Evolutionary conservation across 2,888 invertebrate species (phyloP), one percentile per base, ranked within the genome.

Genomic region (Torymus auratus): DNA sequence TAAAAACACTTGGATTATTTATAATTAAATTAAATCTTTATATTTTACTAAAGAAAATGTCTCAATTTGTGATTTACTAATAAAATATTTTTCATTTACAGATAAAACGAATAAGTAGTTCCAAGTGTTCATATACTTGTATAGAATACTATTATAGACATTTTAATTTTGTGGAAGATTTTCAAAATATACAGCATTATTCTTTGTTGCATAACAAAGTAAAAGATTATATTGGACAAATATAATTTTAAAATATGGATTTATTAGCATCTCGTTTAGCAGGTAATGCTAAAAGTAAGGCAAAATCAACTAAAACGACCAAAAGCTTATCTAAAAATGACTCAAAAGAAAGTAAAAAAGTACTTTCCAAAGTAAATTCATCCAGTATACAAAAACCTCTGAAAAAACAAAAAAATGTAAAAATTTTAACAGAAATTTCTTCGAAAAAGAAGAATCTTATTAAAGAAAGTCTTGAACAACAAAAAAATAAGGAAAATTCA

Each of bases 371-470:
- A 52, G 61, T 61, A 60, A 28, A 61, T 50, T 58, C 58, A 2
- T 20, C 2, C 28, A n/a, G n/a, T 28, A 12, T 65, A 11, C 52
- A 65, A n/a, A 62, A 68, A 10, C 0, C n/a, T 5, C 14, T 23
- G 1, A 61, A 62, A 17, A 80, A 72, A n/a, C 56, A 72, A 28
- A 61, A 64, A 28, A 61, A 64, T n/a, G 58, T 50, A 58, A 41
- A 64, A 7, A 13, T 28, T 56, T n/a, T 20, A 64, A 52, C 28
- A 17, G 23, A 68, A n/a, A 53, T 64, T 23, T 56, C 69, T 50
- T 41, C 13, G 2, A 68, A 64, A 12, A 79, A 79, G n/a, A 74
- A 73, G 12, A 5, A 74, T 23, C 53, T 55, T 52, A 74, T 74
- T 15, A 74, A 79, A 69, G 28, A 74, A 15, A 58, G 15, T 41